Evolutionary conservation across 2,888 invertebrate genomes (phyloP).

Genomic region (Acrocyrtus sp.): DNA sequence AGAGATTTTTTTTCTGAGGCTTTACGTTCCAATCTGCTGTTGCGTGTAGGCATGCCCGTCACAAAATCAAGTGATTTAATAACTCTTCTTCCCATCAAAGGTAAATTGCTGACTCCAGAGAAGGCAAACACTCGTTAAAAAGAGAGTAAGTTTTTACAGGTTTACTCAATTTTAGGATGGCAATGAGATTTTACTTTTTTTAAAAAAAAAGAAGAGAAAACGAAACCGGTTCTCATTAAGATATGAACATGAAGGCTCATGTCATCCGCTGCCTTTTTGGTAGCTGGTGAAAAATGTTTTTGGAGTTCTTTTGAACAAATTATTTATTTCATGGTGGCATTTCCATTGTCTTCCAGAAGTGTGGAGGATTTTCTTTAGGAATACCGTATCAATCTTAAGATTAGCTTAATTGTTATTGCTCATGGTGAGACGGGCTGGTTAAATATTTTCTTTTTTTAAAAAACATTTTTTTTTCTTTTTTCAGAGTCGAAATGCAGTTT

Average conservation of each 20-base stretch:
- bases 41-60: constrained; percentile 9
- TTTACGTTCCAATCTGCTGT: not conserved
- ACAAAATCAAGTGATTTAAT: constrained; percentile 20
- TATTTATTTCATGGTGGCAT: not conserved
- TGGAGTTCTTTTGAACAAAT: too few species aligned
- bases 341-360: not conserved
- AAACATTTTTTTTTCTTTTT: not conserved
- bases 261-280: constrained; percentile 43
- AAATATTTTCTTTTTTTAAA: not conserved
- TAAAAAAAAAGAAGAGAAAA: constrained; percentile 13
- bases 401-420: not conserved
- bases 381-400: too few species aligned
- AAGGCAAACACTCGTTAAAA: not conserved
- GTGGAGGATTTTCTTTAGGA: too few species aligned
- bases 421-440: not conserved
- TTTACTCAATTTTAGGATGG: too few species aligned
- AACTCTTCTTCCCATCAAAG: constrained; percentile 29
- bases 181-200: constrained; percentile 7
- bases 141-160: too few species aligned
- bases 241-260: constrained; percentile 41
- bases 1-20: constrained; percentile 2
- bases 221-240: constrained; percentile 45
- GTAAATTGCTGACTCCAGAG: not conserved
- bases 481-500: constrained; percentile 28
- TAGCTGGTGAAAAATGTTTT: constrained; percentile 21